Percentiles rank a stretch among this genome's conserved stretches.
Conservation (phyloP, 92 coral and sea anemone genomes). For the Chrysogorgia sp. region DNA sequence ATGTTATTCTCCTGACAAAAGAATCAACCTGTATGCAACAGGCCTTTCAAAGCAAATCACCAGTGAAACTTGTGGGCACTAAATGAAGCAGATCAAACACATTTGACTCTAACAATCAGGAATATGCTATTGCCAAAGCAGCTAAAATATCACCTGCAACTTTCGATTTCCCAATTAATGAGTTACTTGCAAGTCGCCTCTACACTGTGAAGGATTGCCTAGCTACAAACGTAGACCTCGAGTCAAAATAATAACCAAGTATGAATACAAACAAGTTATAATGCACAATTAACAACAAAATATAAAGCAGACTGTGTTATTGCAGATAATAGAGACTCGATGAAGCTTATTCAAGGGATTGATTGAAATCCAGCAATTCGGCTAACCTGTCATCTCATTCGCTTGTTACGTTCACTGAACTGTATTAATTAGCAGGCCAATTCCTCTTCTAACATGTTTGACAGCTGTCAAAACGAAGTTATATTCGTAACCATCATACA, state of each 20-base stretch:
- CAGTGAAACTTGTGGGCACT: constrained; percentile 61
- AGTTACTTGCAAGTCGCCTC: constrained; percentile 41
- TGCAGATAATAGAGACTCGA: constrained; percentile 54
- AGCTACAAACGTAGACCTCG: constrained; percentile 43
- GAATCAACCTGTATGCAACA: constrained; percentile 64
- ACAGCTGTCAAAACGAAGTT: too few relatives aligned
- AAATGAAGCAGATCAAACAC: constrained; percentile 56
- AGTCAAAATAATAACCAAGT: constrained; percentile 48
- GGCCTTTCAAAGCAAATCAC: constrained; percentile 64
- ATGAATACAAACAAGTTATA: constrained; percentile 49
- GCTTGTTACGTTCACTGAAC: too few relatives aligned
- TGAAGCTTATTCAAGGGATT: too few relatives aligned
- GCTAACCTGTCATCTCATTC: too few relatives aligned
- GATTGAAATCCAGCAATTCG: too few relatives aligned
- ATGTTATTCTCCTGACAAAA: constrained; percentile 71
- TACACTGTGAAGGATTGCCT: constrained; percentile 48
- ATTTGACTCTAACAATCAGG: constrained; percentile 52
- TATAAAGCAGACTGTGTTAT: constrained; percentile 48
- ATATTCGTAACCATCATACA: too few relatives aligned
- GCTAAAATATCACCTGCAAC: constrained; percentile 45
- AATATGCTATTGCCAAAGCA: constrained; percentile 43
- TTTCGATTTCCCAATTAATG: constrained; percentile 43
- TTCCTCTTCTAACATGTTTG: too few relatives aligned
- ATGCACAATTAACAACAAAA: constrained; percentile 39
- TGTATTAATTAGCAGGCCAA: too few relatives aligned